A percentile compares a stretch with the other conserved stretches of the same genome.
phyloP scores from a whole-genome alignment of 2,797 vertebrate species.

The Semaprochilodus insignis region DNA sequence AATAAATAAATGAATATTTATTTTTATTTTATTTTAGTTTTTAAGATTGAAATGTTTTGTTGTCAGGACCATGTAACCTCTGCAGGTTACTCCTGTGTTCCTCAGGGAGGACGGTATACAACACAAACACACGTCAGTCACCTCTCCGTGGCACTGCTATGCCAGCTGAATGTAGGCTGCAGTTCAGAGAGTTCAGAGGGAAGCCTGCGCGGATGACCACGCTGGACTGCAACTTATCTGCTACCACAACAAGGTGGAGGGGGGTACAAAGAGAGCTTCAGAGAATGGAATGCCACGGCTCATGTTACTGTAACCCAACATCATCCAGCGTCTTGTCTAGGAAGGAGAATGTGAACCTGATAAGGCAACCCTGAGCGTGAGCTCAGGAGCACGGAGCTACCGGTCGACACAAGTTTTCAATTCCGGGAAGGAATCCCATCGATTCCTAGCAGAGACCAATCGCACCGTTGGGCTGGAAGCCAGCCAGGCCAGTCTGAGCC shows the following conservation, averaged over 20 bases:
- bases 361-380: constrained; percentile 24
- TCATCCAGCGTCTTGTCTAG: constrained; percentile 30
- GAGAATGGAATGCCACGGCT: constrained; percentile 41
- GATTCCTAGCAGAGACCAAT: constrained; percentile 36
- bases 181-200: constrained; percentile 10
- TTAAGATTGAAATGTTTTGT: no score
- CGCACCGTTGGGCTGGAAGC: constrained; percentile 16
- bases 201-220: constrained; percentile 4
- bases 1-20: no score
- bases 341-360: constrained; percentile 25
- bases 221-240: constrained; percentile 15
- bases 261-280: constrained; percentile 26
- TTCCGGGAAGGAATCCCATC: constrained; percentile 33
- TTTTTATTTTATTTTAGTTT: no score
- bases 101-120: neutral
- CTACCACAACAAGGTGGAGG: constrained; percentile 2
- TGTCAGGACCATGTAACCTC: no score
- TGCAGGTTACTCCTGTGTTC: neutral
- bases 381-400: constrained; percentile 10
- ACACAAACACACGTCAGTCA: neutral
- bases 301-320: constrained; percentile 41
- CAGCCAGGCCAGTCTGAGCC: constrained; percentile 10
- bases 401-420: constrained; percentile 7
- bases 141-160: neutral
- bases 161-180: neutral